phyloP scores from a whole-genome alignment of 2,797 vertebrate species.

The Miichthys miiuy region DNA sequence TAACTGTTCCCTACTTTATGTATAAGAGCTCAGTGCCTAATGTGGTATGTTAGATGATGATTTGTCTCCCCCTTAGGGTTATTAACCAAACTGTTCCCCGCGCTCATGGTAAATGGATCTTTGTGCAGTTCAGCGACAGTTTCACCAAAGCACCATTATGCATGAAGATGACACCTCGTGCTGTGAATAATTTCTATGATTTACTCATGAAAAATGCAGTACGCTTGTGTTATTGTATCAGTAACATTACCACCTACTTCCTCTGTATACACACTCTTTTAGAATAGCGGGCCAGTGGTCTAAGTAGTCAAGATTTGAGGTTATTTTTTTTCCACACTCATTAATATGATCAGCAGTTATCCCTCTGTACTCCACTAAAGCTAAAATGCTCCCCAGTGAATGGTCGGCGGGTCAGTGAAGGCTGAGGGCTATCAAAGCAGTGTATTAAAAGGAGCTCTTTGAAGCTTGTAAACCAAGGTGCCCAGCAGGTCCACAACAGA shows the following conservation, averaged over 20 bases:
- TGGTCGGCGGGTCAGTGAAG: slow-evolving; percentile 76
- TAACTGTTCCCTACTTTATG: not conserved
- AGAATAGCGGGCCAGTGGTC: not conserved
- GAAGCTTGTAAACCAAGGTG: slow-evolving; percentile 89
- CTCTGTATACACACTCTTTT: not conserved
- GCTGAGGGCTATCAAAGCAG: slow-evolving; percentile 84
- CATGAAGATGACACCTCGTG: not conserved
- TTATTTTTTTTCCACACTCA: slow-evolving; percentile 51
- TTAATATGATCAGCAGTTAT: slow-evolving; percentile 81
- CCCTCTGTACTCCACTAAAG: slow-evolving; percentile 70
- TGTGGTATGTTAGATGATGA: slow-evolving; percentile 65
- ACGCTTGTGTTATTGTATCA: slow-evolving; percentile 11
- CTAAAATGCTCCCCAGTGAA: slow-evolving; percentile 79
- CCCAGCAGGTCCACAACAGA: slow-evolving; percentile 93
- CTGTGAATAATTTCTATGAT: not conserved
- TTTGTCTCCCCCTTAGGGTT: slow-evolving; percentile 84
- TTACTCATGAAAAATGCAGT: not conserved
- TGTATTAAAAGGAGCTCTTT: slow-evolving; percentile 90
- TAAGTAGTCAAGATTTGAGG: slow-evolving; percentile 37
- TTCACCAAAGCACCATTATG: slow-evolving; percentile 8
- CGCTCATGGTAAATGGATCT: not conserved
- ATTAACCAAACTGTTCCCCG: slow-evolving; percentile 72
- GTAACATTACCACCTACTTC: not conserved
- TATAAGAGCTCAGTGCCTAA: slow-evolving; percentile 23
- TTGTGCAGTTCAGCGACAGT: not conserved